phyloP scores from a whole-genome alignment of 2,888 invertebrate species.

The Polyommatus iphigenia region DNA sequence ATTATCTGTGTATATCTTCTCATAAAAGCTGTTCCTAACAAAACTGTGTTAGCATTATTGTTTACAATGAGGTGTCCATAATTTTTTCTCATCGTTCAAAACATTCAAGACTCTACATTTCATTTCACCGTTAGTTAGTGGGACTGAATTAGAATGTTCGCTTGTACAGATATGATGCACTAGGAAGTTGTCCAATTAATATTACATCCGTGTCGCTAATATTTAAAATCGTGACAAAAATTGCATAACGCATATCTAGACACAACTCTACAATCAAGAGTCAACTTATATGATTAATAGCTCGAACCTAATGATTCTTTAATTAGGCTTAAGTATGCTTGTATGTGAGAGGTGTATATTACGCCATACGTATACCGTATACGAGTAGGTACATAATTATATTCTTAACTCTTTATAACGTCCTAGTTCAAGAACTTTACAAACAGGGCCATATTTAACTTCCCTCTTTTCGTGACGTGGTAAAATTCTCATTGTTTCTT shows the following conservation, averaged over 20 bases:
- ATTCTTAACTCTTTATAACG: too few relatives aligned
- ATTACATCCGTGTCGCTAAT: slow-evolving; percentile 24
- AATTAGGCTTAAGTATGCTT: too few relatives aligned
- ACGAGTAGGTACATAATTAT: too few relatives aligned
- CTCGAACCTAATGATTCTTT: neutral
- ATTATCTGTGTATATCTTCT: slow-evolving; percentile 7
- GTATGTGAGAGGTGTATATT: too few relatives aligned
- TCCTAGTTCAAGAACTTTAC: neutral
- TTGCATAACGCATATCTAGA: neutral
- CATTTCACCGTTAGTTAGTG: slow-evolving; percentile 13
- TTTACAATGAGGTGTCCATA: slow-evolving; percentile 18
- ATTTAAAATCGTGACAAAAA: slow-evolving; percentile 16
- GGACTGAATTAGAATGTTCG: slow-evolving; percentile 12
- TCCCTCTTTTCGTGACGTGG: neutral
- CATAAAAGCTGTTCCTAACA: neutral
- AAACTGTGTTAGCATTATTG: slow-evolving; percentile 19
- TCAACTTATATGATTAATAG: neutral
- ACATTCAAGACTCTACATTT: slow-evolving; percentile 18
- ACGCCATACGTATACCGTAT: too few relatives aligned
- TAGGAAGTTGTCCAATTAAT: slow-evolving; percentile 17
- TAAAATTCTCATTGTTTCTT: neutral
- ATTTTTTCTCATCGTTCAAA: slow-evolving; percentile 13
- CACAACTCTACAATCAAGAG: neutral
- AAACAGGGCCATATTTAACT: neutral
- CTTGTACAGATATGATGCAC: slow-evolving; percentile 12